A percentile compares a stretch with the other conserved stretches of the same genome.
Conservation (phyloP, 1,140 invertebrate species). For the Hirudo medicinalis region DNA sequence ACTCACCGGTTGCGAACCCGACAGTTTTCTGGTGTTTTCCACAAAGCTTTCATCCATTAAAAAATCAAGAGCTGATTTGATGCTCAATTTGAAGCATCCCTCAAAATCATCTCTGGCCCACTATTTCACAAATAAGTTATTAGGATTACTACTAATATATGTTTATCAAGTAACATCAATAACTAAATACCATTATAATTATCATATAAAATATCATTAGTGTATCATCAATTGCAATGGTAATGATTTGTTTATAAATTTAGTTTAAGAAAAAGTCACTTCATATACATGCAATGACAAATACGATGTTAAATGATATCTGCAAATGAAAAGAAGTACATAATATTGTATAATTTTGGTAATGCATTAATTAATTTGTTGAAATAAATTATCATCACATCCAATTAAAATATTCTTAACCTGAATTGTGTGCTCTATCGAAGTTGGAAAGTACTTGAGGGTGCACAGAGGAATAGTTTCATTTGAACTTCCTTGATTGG, state of each 20-base stretch:
- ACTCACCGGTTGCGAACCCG: constrained; percentile 70
- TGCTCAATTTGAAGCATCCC: constrained; percentile 75
- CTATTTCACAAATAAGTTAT: constrained; percentile 28
- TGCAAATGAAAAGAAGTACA: not conserved
- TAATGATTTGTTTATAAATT: no score
- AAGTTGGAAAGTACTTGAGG: constrained; percentile 95
- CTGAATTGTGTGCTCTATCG: constrained; percentile 94
- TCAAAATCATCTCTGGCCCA: constrained; percentile 96
- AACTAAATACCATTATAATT: not conserved
- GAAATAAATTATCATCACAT: not conserved
- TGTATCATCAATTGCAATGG: constrained; percentile 18
- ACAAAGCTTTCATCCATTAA: constrained; percentile 63
- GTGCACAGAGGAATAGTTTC: constrained; percentile 87
- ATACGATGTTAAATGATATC: not conserved
- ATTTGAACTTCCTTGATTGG: constrained; percentile 32
- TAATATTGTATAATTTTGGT: not conserved
- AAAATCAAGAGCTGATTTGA: constrained; percentile 80
- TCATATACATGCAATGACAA: no score
- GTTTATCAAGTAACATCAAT: not conserved
- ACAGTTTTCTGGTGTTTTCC: constrained; percentile 68
- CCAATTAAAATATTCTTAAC: constrained; percentile 24
- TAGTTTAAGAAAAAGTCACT: no score
- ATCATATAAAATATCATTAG: constrained; percentile 4
- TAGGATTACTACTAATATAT: no score
- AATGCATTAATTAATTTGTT: not conserved